A percentile compares a stretch with the other conserved stretches of the same genome.
These are phyloP conservation scores for Heterohyrax brucei DNA, from an alignment of 2,797 vertebrate species.

Conservation along the genomic window DNA sequence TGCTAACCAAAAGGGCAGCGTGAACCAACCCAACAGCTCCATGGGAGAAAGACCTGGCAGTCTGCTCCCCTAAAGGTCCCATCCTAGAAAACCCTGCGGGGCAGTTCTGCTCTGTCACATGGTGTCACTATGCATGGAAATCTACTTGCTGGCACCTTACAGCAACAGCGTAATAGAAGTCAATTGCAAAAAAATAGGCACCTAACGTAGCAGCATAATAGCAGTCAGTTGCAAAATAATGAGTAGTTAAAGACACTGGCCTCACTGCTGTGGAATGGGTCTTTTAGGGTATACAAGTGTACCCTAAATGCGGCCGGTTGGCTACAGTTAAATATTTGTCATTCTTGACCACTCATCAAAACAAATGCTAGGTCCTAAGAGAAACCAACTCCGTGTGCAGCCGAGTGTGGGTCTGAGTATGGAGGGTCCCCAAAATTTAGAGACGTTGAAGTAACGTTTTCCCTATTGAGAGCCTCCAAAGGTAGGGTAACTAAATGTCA, in stretches of 20 bases:
- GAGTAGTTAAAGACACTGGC: rapidly evolving
- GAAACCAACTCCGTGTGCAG: rapidly evolving
- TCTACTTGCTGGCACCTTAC: neutral
- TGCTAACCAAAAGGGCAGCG: too few species aligned
- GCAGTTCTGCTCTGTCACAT: neutral
- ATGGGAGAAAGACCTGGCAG: too few species aligned
- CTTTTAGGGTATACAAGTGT: neutral
- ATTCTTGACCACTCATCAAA: neutral
- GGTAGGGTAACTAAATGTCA: neutral
- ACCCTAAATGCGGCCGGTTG: neutral
- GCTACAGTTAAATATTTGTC: neutral
- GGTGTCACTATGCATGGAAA: neutral
- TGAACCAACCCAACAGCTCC: too few species aligned
- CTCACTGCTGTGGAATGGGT: neutral
- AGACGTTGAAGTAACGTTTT: neutral
- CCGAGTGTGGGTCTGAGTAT: rapidly evolving
- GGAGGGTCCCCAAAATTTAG: neutral
- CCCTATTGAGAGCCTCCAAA: neutral
- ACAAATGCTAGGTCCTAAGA: neutral
- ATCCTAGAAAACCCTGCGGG: too few species aligned
- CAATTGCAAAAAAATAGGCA: too few species aligned
- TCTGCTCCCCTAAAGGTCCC: too few species aligned
- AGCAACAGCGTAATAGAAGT: too few species aligned
- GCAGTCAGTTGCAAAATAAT: too few species aligned
- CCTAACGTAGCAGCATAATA: too few species aligned